phyloP scores from a whole-genome alignment of 2,797 vertebrate genomes.

The Chrosomus eos region DNA sequence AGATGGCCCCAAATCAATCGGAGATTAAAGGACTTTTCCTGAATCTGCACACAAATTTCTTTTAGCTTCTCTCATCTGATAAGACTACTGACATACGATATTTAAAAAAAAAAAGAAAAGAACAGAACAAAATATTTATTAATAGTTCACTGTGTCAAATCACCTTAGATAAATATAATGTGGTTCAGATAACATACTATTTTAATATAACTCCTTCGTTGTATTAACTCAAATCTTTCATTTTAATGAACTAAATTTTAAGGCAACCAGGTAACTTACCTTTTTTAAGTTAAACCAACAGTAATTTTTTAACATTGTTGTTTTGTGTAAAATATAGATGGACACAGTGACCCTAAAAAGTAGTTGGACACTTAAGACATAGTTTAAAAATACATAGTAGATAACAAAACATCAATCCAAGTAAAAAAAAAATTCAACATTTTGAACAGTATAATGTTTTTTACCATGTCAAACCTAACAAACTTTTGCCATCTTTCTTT shows the following conservation, averaged over 20 bases:
- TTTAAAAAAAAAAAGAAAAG: too few relatives aligned
- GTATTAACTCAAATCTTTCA: too few relatives aligned
- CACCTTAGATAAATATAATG: too few relatives aligned
- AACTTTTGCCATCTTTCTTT: not conserved
- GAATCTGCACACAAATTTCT: not conserved
- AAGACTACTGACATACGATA: too few relatives aligned
- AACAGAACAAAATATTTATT: too few relatives aligned
- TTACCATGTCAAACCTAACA: not conserved
- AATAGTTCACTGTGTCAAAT: too few relatives aligned
- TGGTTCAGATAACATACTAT: too few relatives aligned
- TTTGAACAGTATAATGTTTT: not conserved
- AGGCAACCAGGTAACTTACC: too few relatives aligned
- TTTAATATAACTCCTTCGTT: too few relatives aligned
- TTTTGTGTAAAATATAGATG: not conserved
- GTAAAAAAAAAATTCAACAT: not conserved
- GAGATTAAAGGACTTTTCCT: conserved; percentile 6
- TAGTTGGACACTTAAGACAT: not conserved
- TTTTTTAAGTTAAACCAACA: too few relatives aligned
- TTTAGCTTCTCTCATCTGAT: not conserved
- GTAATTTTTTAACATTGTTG: too few relatives aligned
- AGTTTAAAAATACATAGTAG: not conserved
- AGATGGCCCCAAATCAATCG: not conserved
- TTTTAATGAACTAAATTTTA: too few relatives aligned
- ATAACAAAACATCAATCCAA: not conserved
- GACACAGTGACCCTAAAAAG: not conserved